Base-by-base conservation (phyloP, 1,140 invertebrate genomes). In the Chrysopa pallens region DNA sequence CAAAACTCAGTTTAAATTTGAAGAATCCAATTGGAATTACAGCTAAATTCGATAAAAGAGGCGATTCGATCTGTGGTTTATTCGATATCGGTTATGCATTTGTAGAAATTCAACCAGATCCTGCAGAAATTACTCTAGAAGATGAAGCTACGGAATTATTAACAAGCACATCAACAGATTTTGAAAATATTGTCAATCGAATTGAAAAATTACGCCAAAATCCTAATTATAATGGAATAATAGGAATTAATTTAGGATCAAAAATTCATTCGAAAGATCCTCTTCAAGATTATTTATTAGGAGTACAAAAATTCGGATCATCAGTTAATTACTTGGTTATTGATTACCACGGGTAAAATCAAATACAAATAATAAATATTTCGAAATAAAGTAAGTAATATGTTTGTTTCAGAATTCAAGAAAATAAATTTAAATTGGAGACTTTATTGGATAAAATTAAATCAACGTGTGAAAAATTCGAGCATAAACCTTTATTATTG, bases 1-100 rank as follows among this genome's bases (percentile, higher is more conserved):
- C 63, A 38, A 62, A 94, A 28, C 80, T 84, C 55, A 70, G 72
- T 15, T 59, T 78, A 46, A 54, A 78, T 12, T 79, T 98, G 39
- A 64, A 66, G 45, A 96, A 94, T 68, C 93, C 93, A 1, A 57
- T 98, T 52, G 95, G 95, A 29, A 78, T 98, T 50, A 94, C 94
- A 38, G 95, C 95, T 46, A 94, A 94, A 3, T 98, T 97, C 69
- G 95, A 98, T 60, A 98, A 98, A 60, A 78, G 97, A 63, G 94
- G 76, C 8, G 88, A 97, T 68, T 90, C 86, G 17, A 68, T 96
- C 1, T 60, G 76, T 46, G 84, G 86, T 1, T 60, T 98, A 27
- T 70, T 74, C 38, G 76, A 80, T 53, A 66, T 91, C 40, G 94
- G 94, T 1, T 97, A 98, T 68, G 82, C 92, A 15, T 92, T 96